These are phyloP conservation scores for Malurus elegans DNA, from an alignment of 2,113 vertebrate species.

Conservation along the genomic window DNA sequence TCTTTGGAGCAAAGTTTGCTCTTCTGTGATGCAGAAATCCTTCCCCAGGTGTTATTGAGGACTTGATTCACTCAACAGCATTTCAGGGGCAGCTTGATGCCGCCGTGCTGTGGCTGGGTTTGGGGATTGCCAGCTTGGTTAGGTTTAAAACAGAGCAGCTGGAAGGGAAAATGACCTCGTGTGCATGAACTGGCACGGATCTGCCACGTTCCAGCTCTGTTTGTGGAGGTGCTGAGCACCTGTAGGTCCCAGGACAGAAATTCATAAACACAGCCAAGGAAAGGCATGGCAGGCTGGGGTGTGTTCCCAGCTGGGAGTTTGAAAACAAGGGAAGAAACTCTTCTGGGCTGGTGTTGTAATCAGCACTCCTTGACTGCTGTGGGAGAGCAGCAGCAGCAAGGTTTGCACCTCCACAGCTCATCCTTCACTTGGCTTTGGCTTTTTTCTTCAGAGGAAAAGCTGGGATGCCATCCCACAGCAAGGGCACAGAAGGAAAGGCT, in stretches of 20 bases:
- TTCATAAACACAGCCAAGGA: not conserved
- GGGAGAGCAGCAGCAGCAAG: not conserved
- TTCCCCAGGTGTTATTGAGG: not conserved
- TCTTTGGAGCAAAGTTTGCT: constrained; percentile 15
- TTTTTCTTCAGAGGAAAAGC: not conserved
- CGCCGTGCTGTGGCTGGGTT: not conserved
- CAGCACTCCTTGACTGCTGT: not conserved
- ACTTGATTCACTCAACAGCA: not conserved
- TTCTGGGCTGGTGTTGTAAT: not conserved
- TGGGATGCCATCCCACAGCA: not conserved
- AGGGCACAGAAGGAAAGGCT: not conserved
- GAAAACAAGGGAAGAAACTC: not conserved
- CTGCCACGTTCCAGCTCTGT: not conserved
- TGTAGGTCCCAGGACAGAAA: not conserved
- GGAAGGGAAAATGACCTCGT: not conserved
- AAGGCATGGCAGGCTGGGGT: not conserved
- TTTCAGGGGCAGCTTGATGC: not conserved
- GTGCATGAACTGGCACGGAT: not conserved
- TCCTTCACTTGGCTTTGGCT: not conserved
- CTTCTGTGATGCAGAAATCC: not conserved
- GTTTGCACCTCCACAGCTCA: not conserved
- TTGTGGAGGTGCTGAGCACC: not conserved
- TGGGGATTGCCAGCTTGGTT: not conserved
- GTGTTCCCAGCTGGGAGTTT: not conserved
- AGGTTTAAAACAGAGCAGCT: not conserved